phyloP scores from a whole-genome alignment of 1,140 invertebrate genomes.

The Lordiphosa collinella region DNA sequence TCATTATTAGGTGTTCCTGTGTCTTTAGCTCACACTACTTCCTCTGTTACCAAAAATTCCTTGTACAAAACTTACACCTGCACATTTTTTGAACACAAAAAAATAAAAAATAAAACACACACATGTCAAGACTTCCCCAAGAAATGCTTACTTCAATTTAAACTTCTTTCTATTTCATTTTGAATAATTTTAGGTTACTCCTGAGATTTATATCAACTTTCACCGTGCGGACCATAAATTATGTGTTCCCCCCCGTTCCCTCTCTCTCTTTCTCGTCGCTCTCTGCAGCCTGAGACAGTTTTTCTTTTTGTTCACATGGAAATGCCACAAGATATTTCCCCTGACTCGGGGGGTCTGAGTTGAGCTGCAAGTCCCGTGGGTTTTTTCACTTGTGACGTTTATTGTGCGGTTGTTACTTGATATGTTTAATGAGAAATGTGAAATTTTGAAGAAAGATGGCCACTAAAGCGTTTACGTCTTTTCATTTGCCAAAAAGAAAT shows the following conservation, averaged over 20 bases:
- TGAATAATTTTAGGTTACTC: slow-evolving; percentile 50
- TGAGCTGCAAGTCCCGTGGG: slow-evolving; percentile 38
- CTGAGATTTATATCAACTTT: slow-evolving; percentile 73
- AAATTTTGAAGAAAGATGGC: slow-evolving; percentile 6
- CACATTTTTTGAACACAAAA: slow-evolving; percentile 27
- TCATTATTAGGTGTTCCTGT: slow-evolving; percentile 41
- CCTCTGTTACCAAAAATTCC: slow-evolving; percentile 13
- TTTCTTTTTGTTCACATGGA: slow-evolving; percentile 41
- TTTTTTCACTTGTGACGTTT: slow-evolving; percentile 60
- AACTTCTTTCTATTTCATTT: slow-evolving; percentile 20
- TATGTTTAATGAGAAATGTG: slow-evolving; percentile 59
- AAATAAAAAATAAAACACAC: slow-evolving; percentile 4
- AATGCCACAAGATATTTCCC: slow-evolving; percentile 51
- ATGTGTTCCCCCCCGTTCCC: slow-evolving; percentile 16
- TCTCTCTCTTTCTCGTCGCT: not conserved
- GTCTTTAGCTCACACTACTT: slow-evolving; percentile 15
- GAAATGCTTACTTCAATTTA: slow-evolving; percentile 20
- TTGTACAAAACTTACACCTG: slow-evolving; percentile 19
- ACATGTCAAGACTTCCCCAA: slow-evolving; percentile 43
- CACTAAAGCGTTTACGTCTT: slow-evolving; percentile 3
- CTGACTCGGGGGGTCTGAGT: not conserved
- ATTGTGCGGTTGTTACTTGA: slow-evolving; percentile 69
- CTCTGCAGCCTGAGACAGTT: slow-evolving; percentile 12
- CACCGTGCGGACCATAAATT: slow-evolving; percentile 70
- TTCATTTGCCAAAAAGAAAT: slow-evolving; percentile 3